Conservation (phyloP, 2,797 vertebrate genomes). For the Graptemys geographica region DNA sequence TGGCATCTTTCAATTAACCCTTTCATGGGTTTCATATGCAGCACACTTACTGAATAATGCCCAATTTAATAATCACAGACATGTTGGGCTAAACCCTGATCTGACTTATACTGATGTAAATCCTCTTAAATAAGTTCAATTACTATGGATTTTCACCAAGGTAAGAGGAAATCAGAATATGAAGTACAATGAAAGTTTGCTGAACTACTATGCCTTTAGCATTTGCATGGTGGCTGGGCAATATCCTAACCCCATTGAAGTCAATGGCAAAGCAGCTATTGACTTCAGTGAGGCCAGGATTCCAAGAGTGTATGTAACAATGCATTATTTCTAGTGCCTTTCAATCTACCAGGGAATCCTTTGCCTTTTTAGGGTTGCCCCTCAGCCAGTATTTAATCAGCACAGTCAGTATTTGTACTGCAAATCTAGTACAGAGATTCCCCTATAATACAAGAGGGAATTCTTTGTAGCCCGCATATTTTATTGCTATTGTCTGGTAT, state of each 20-base stretch:
- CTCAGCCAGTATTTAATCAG: not conserved
- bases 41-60: not conserved
- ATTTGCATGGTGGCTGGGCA: not conserved
- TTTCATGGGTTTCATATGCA: not conserved
- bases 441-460: rapidly evolving
- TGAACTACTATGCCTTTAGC: not conserved
- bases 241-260: not conserved
- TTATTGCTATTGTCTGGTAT: rapidly evolving
- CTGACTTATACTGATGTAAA: not conserved
- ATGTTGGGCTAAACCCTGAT: not conserved
- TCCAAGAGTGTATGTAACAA: not conserved
- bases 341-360: not conserved
- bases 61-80: rapidly evolving
- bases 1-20: not conserved
- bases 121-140: not conserved
- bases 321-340: conserved; percentile 6
- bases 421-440: not conserved
- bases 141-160: not conserved
- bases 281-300: not conserved
- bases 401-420: no score
- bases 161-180: not conserved
- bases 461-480: not conserved
- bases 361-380: no score
- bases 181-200: not conserved
- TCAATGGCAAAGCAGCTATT: not conserved